phyloP scores from a whole-genome alignment of 2,888 invertebrate species.

The Lamellibrachia columna region DNA sequence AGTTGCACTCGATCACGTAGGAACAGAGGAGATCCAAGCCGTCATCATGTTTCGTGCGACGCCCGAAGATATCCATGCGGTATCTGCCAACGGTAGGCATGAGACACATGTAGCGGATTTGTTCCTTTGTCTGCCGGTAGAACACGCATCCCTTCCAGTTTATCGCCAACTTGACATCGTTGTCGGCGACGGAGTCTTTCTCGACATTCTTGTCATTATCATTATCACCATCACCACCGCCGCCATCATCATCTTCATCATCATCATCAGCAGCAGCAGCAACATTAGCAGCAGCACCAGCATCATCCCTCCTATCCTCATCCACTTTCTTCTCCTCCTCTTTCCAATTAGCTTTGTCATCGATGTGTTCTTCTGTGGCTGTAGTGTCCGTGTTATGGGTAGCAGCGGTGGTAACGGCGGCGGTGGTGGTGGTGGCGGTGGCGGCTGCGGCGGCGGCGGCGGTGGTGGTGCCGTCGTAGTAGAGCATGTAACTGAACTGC shows the following conservation, averaged over 20 bases:
- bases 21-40: slow-evolving; percentile 60
- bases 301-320: slow-evolving; percentile 59
- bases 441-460: too few species aligned
- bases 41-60: slow-evolving; percentile 44
- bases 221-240: slow-evolving; percentile 48
- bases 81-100: slow-evolving; percentile 57
- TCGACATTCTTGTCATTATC: slow-evolving; percentile 50
- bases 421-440: too few species aligned
- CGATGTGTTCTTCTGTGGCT: not conserved
- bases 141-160: slow-evolving; percentile 56
- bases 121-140: slow-evolving; percentile 54
- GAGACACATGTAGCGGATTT: slow-evolving; percentile 49
- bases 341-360: not conserved
- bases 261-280: slow-evolving; percentile 49
- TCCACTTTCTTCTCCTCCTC: slow-evolving; percentile 54
- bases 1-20: slow-evolving; percentile 57
- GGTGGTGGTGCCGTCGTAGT: not conserved
- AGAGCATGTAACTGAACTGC: not conserved
- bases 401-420: too few species aligned
- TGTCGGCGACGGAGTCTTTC: slow-evolving; percentile 49
- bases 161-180: slow-evolving; percentile 56
- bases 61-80: slow-evolving; percentile 61
- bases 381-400: too few species aligned
- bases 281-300: slow-evolving; percentile 50
- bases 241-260: slow-evolving; percentile 50